A percentile compares a stretch with the other conserved stretches of the same genome.
Evolutionary conservation across 2,888 invertebrate genomes (phyloP).

Genomic region (Tinea pellionella): DNA sequence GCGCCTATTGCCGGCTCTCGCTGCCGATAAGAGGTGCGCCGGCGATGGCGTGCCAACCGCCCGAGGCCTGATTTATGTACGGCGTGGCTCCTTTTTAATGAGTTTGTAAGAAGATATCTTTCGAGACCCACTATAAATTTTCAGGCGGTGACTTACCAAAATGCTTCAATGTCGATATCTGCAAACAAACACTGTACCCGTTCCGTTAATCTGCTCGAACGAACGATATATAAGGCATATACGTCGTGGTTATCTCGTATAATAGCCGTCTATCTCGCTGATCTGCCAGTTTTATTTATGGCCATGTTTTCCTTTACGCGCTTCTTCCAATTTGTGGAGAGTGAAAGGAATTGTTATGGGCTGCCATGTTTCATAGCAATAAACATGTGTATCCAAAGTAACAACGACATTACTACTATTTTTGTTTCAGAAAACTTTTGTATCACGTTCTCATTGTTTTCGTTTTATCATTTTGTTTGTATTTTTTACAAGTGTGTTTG

Average conservation of each 20-base stretch:
- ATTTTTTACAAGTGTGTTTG: not conserved
- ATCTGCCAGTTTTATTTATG: constrained; percentile 68
- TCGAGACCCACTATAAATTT: constrained; percentile 62
- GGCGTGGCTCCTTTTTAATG: constrained; percentile 70
- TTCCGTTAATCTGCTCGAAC: constrained; percentile 61
- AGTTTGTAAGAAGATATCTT: constrained; percentile 68
- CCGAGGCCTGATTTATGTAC: constrained; percentile 59
- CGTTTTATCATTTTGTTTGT: not conserved
- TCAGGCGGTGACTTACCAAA: constrained; percentile 54
- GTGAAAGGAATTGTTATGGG: constrained; percentile 68
- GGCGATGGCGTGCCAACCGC: constrained; percentile 23
- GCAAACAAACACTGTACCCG: constrained; percentile 56
- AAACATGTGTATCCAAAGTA: constrained; percentile 67
- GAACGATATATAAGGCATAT: constrained; percentile 58
- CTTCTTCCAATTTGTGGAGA: constrained; percentile 68
- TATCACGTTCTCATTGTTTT: constrained; percentile 40
- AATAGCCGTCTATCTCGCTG: constrained; percentile 67
- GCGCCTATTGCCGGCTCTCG: constrained; percentile 52
- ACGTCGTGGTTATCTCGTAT: constrained; percentile 64
- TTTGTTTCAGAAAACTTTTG: constrained; percentile 37
- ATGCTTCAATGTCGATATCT: constrained; percentile 63
- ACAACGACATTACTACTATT: constrained; percentile 54
- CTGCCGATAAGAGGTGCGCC: constrained; percentile 16
- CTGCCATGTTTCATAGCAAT: constrained; percentile 65
- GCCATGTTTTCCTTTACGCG: constrained; percentile 68